A percentile compares a stretch with the other conserved stretches of the same genome.
Conservation (phyloP, 2,888 invertebrate species). For the Fragum sueziense region DNA sequence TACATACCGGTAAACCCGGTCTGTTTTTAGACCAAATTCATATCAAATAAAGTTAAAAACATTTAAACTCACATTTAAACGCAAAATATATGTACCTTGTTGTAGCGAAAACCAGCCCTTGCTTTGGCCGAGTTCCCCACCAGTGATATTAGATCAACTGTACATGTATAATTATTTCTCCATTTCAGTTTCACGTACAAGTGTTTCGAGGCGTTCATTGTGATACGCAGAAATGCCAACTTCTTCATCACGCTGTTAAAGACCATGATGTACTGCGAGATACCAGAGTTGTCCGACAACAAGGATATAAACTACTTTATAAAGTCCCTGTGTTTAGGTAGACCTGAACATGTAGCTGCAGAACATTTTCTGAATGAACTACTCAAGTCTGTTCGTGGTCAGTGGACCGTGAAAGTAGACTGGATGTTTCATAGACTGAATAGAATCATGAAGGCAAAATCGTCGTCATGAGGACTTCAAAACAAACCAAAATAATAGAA, state of each 20-base stretch:
- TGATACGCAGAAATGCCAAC: conserved; percentile 41
- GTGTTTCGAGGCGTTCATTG: conserved; percentile 53
- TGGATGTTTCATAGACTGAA: conserved; percentile 54
- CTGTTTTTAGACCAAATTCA: no score
- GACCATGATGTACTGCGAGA: conserved; percentile 52
- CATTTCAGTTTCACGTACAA: conserved; percentile 50
- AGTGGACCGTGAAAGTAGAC: conserved; percentile 52
- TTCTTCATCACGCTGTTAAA: conserved; percentile 49
- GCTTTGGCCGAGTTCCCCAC: no score
- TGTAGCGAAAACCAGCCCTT: no score
- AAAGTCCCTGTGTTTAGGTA: conserved; percentile 43
- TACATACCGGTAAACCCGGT: no score
- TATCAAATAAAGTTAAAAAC: no score
- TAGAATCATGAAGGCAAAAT: conserved; percentile 16
- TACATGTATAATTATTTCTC: no score
- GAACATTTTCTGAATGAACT: conserved; percentile 39
- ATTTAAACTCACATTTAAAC: no score
- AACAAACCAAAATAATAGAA: no score
- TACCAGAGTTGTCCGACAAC: conserved; percentile 45
- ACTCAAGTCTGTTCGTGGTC: conserved; percentile 33
- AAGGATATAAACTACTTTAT: conserved; percentile 49
- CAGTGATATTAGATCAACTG: no score
- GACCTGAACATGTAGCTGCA: conserved; percentile 45
- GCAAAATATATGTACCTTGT: no score
- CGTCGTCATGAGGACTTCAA: not conserved